Percentiles rank a stretch among this genome's conserved stretches.
Evolutionary conservation across 2,797 vertebrate species (phyloP).

Genomic region (Enteromius radiatus): DNA sequence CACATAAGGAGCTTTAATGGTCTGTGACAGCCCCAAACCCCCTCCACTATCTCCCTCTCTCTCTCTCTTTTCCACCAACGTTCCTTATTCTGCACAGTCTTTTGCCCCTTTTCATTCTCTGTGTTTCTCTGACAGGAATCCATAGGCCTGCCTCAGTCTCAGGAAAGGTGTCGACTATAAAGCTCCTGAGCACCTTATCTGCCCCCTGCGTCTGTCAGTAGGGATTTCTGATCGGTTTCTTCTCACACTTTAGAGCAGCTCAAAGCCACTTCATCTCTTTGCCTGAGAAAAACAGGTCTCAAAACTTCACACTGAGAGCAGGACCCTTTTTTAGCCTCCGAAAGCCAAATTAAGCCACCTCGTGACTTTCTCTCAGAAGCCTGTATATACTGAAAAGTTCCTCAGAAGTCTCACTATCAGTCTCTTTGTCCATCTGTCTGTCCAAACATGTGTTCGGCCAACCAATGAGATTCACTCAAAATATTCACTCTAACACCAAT

Average conservation of each 20-base stretch:
- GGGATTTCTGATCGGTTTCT: slow-evolving; percentile 51
- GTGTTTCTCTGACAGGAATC: slow-evolving; percentile 21
- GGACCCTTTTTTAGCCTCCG: neutral
- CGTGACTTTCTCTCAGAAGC: slow-evolving; percentile 3
- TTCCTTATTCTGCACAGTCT: neutral
- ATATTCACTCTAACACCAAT: neutral
- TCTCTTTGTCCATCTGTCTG: neutral
- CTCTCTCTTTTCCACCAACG: neutral
- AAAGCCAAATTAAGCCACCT: slow-evolving; percentile 33
- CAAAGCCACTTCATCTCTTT: slow-evolving; percentile 52
- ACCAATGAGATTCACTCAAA: neutral
- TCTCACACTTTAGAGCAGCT: slow-evolving; percentile 46
- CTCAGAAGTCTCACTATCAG: neutral
- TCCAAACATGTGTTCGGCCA: neutral
- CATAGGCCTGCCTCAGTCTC: slow-evolving; percentile 13
- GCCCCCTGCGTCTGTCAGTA: slow-evolving; percentile 40
- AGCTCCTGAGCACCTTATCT: slow-evolving; percentile 55
- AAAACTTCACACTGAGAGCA: slow-evolving; percentile 21
- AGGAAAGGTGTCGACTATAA: slow-evolving; percentile 46
- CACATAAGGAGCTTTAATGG: slow-evolving; percentile 60
- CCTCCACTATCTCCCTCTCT: slow-evolving; percentile 16
- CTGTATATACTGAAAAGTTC: neutral
- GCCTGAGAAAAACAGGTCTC: slow-evolving; percentile 31
- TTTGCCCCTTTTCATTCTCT: slow-evolving; percentile 1
- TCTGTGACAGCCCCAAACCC: slow-evolving; percentile 48